Percentiles rank a stretch among this genome's conserved stretches.
Conservation (phyloP, 2,797 vertebrate genomes). For the Masticophis lateralis region DNA sequence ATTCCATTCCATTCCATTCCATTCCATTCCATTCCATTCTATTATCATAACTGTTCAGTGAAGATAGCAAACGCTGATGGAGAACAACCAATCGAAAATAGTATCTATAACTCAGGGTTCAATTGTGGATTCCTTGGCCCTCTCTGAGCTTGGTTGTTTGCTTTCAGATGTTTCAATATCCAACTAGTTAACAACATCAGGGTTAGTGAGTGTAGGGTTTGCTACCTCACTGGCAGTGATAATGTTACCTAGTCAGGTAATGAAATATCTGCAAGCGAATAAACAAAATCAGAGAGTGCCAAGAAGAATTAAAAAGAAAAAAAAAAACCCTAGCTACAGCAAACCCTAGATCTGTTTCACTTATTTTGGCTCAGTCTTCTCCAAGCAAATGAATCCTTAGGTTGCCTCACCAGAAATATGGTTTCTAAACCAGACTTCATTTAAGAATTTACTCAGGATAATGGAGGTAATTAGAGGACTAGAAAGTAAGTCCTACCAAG, state of each 20-base stretch:
- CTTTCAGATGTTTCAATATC: not conserved
- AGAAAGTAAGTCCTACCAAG: not conserved
- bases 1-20: no score
- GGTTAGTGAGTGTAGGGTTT: not conserved
- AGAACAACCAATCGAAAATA: not conserved
- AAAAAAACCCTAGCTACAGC: not conserved
- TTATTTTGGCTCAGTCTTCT: not conserved
- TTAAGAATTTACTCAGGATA: not conserved
- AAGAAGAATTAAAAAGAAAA: not conserved
- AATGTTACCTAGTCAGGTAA: not conserved
- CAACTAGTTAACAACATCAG: not conserved
- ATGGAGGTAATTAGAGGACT: not conserved
- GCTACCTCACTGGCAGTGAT: not conserved
- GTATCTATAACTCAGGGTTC: not conserved
- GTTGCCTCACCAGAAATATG: not conserved
- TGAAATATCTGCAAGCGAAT: not conserved
- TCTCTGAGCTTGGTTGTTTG: not conserved
- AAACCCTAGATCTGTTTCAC: not conserved
- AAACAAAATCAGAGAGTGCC: not conserved
- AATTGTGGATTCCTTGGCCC: not conserved
- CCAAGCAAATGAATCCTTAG: not conserved
- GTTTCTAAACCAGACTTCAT: not conserved
- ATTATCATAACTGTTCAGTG: not conserved
- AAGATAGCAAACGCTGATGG: not conserved
- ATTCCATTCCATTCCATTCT: no score